Base-by-base conservation (phyloP, 1,140 invertebrate genomes). In the Lanistes nyassanus region DNA sequence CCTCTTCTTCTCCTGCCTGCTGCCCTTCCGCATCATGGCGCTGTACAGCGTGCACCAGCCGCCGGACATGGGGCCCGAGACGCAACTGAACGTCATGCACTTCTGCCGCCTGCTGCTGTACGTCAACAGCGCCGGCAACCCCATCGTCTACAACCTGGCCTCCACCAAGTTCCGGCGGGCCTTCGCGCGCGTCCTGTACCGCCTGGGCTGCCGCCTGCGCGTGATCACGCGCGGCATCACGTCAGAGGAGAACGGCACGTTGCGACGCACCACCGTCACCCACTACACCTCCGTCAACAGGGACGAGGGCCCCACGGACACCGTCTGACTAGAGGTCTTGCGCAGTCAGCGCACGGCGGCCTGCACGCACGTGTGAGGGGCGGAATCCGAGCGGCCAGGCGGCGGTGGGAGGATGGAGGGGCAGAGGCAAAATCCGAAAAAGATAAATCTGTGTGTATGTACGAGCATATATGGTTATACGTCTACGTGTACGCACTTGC, bases 1-100 rank as follows among this genome's bases (percentile, higher is more conserved):
- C 29, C 94, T 94, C 26, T 98, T 97, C 88, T 98, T 98, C 87
- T 88, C 96, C 55, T 97, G 96, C 85, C 90, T 98, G 31, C 88
- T 97, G 56, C 96, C 96, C 5, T 96, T 97, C 85, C 92, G 94
- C 56, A 92, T 96, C 13, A 90, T 98, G 29, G 96, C 94, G 0
- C 88, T 97, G 56, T 83, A 81, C 78, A 85, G 53, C 21, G 74
- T 71, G 19, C 68, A 76, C 58, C 1, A 53, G 56, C 31, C 21
- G 42, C 56, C n/a, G 47, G 29, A 31, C 81, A 78, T 95, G 79
- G 95, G 94, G 29, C 87, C 94, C 80, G 94, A 95, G 77, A 91
- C 91, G 16, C 97, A 95, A 89, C 96, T 95, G 89, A 94, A 93
- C 85, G 90, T 97, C 68, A 91, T 97, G n/a, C 96, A 95, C 88